These are phyloP conservation scores for Leguminivora glycinivorella DNA, from an alignment of 1,140 invertebrate species.

Conservation along the genomic window DNA sequence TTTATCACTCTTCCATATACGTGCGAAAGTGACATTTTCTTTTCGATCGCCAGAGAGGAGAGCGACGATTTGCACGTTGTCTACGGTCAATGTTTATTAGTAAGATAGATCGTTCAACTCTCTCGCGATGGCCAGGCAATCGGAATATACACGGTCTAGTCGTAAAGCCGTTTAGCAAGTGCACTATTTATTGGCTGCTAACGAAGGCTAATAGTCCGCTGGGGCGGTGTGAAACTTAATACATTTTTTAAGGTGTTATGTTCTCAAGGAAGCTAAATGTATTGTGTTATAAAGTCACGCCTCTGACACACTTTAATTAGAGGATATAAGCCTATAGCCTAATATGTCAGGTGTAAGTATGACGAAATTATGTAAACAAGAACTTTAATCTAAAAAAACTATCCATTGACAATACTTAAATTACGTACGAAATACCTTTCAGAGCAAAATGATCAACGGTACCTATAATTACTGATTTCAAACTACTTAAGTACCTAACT, in stretches of 20 bases:
- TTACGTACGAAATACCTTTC: too few relatives aligned
- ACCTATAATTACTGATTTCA: too few relatives aligned
- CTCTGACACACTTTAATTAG: conserved; percentile 3
- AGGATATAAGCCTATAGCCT: not conserved
- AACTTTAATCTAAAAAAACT: conserved; percentile 37
- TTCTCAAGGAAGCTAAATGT: not conserved
- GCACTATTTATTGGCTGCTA: conserved; percentile 64
- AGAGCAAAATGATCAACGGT: too few relatives aligned
- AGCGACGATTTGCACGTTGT: too few relatives aligned
- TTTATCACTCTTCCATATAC: too few relatives aligned
- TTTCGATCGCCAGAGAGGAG: too few relatives aligned
- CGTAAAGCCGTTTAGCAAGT: conserved; percentile 53
- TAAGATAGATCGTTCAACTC: not conserved
- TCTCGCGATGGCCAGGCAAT: not conserved
- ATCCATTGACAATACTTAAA: too few relatives aligned
- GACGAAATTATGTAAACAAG: conserved; percentile 31
- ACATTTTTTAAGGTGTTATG: conserved; percentile 11
- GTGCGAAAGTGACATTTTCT: too few relatives aligned
- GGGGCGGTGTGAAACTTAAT: conserved; percentile 27
- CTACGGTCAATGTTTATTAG: not conserved
- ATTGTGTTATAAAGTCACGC: conserved; percentile 16
- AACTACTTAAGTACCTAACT: too few relatives aligned
- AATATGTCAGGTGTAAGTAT: not conserved
- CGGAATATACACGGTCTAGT: conserved; percentile 23
- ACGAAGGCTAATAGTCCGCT: conserved; percentile 60